Evolutionary conservation across 1,140 invertebrate genomes (phyloP), one percentile per base, ranked within the genome.

Genomic region (Drosophila mauritiana): DNA sequence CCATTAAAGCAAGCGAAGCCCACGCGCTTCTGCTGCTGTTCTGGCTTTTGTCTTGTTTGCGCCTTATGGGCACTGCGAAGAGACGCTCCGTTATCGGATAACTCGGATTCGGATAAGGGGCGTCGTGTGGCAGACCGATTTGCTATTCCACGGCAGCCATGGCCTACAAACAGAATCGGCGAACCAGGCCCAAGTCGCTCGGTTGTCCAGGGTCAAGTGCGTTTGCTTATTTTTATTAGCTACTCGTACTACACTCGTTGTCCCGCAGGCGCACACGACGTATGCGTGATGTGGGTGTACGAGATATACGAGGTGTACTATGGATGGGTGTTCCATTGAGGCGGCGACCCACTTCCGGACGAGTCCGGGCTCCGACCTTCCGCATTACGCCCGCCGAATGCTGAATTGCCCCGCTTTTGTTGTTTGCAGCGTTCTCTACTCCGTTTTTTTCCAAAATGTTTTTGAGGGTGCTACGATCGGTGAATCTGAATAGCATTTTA

Each of bases 261-360:
- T 82, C 80, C 79, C 79, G 58, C 69, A 78, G 80, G 74, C 79
- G 79, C 74, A 62, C 79, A 81, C 73, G 67, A 64, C 61, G 17
- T 51, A 64, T 57, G 79, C 79, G 80, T 82, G 80, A 74, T 69
- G 51, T 45, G 46, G 64, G 42, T 17, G 36, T 25, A 75, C 27
- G n/a, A n/a, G 39, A 7, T 15, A 3, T 22, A 22, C 20, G 3
- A 22, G 49, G 42, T 17, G 36, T 25, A 75, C 22, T 2, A n/a
- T 5, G 39, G 10, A 48, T 27, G 43, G 61, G 61, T 62, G 64
- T 68, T 53, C 46, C 64, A 68, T 68, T 68, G 64, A 68, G 59
- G 15, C 64, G 61, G 52, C 61, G 61, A 68, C 61, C 64, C 61
- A 68, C 64, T 68, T 68, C 64, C 64, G 64, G 64, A 68, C 64